Percentiles rank a stretch among this genome's conserved stretches.
Evolutionary conservation across 2,797 vertebrate species (phyloP).

Genomic region (Falco berigora): DNA sequence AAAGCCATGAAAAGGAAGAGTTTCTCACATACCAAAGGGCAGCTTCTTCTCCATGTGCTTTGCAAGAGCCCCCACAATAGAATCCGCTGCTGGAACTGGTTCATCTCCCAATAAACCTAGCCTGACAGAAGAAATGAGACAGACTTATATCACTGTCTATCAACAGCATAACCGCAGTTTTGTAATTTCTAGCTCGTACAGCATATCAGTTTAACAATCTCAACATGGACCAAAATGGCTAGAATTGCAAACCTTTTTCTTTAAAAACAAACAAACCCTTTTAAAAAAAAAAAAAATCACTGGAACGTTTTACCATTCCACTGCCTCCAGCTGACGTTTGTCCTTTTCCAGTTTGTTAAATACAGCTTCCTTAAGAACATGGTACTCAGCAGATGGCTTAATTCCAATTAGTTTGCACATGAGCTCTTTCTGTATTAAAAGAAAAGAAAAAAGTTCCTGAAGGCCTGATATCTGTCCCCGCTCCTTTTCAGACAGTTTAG

Average conservation of each 20-base stretch:
- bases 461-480: background rate
- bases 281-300: background rate
- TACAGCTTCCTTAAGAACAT: constrained; percentile 79
- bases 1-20: background rate
- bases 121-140: constrained; percentile 70
- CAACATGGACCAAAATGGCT: background rate
- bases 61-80: constrained; percentile 81
- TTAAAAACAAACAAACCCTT: background rate
- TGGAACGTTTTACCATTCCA: constrained; percentile 78
- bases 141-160: background rate
- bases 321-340: constrained; percentile 77
- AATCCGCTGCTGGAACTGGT: constrained; percentile 81
- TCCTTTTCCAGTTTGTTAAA: constrained; percentile 77
- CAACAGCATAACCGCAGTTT: background rate
- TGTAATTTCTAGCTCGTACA: background rate
- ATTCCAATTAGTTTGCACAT: constrained; percentile 83
- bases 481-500: background rate
- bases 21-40: constrained; percentile 79
- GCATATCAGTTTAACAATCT: background rate
- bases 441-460: background rate
- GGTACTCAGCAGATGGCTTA: constrained; percentile 64
- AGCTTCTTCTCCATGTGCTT: constrained; percentile 88
- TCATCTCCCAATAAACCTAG: constrained; percentile 87
- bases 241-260: background rate
- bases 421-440: constrained; percentile 82